A percentile compares a stretch with the other conserved stretches of the same genome.
phyloP scores from a whole-genome alignment of 2,797 vertebrate genomes.

The Buceros bicornis region DNA sequence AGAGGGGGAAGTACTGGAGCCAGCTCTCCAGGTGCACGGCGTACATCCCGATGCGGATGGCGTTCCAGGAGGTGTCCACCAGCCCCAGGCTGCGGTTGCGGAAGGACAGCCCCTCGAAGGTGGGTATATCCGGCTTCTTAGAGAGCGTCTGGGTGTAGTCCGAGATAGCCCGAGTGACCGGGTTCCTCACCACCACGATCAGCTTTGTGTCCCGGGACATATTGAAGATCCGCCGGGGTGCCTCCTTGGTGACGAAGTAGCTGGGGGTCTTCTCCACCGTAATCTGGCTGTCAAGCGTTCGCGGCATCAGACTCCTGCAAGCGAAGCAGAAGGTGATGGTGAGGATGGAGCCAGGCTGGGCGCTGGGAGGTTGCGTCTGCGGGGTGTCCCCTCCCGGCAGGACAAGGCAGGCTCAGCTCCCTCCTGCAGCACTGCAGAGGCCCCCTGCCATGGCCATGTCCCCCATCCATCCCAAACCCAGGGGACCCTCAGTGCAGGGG shows the following conservation, averaged over 20 bases:
- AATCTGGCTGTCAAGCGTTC: conserved; percentile 93
- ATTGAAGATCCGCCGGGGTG: conserved; percentile 89
- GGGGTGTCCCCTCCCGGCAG: rapidly evolving
- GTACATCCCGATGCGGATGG: conserved; percentile 96
- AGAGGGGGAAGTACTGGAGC: conserved; percentile 93
- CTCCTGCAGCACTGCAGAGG: neutral
- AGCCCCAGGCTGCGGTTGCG: conserved; percentile 90
- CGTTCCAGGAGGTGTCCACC: conserved; percentile 94
- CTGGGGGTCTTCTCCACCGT: conserved; percentile 98
- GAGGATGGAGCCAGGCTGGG: neutral
- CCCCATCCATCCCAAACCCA: neutral
- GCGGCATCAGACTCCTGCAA: conserved; percentile 93
- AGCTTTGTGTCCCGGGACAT: conserved; percentile 94
- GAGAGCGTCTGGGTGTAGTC: conserved; percentile 98
- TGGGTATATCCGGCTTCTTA: conserved; percentile 96
- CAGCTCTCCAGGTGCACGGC: conserved; percentile 93
- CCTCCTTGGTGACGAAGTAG: conserved; percentile 95
- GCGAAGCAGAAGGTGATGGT: neutral
- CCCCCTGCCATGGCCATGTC: neutral
- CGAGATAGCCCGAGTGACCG: conserved; percentile 95
- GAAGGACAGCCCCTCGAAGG: conserved; percentile 94
- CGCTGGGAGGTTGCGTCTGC: rapidly evolving
- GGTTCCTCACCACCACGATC: conserved; percentile 96
- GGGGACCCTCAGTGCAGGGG: rapidly evolving
- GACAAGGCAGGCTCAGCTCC: neutral